Conservation (phyloP, 2,888 invertebrate species). For the Leucoma salicis region DNA sequence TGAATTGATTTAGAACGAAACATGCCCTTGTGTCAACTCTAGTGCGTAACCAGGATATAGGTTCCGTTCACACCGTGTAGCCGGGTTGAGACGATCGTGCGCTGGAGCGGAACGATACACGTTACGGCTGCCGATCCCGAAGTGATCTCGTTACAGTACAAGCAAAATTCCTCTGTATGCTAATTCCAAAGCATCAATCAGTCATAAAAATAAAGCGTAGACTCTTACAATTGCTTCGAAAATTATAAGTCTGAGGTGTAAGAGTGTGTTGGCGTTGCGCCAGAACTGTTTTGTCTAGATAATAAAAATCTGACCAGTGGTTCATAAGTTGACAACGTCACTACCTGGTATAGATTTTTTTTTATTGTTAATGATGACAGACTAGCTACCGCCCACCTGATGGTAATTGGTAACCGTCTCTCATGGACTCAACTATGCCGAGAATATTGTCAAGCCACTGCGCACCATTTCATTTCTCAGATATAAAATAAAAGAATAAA, state of each 20-base stretch:
- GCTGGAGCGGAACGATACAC: slow-evolving; percentile 62
- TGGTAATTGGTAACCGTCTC: too few relatives aligned
- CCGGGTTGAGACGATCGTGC: slow-evolving; percentile 48
- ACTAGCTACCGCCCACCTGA: too few relatives aligned
- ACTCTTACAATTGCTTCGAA: slow-evolving; percentile 1
- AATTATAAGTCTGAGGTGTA: slow-evolving; percentile 19
- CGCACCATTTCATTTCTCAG: too few relatives aligned
- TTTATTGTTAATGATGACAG: too few relatives aligned
- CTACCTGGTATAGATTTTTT: too few relatives aligned
- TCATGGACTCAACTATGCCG: too few relatives aligned
- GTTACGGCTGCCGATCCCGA: slow-evolving; percentile 60
- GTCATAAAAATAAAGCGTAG: slow-evolving; percentile 4
- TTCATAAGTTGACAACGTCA: slow-evolving; percentile 42
- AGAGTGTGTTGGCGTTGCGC: slow-evolving; percentile 47
- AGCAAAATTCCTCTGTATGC: slow-evolving; percentile 29
- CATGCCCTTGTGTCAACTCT: not conserved
- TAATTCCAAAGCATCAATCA: slow-evolving; percentile 13
- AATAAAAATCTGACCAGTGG: slow-evolving; percentile 38
- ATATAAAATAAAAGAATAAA: too few relatives aligned
- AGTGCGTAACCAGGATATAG: slow-evolving; percentile 52
- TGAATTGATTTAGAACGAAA: not conserved
- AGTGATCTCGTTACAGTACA: slow-evolving; percentile 55
- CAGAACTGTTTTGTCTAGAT: slow-evolving; percentile 51
- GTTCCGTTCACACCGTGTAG: slow-evolving; percentile 53
- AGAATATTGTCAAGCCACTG: too few relatives aligned